phyloP scores from a whole-genome alignment of 2,888 invertebrate species.

The Lithophane ornitopus region DNA sequence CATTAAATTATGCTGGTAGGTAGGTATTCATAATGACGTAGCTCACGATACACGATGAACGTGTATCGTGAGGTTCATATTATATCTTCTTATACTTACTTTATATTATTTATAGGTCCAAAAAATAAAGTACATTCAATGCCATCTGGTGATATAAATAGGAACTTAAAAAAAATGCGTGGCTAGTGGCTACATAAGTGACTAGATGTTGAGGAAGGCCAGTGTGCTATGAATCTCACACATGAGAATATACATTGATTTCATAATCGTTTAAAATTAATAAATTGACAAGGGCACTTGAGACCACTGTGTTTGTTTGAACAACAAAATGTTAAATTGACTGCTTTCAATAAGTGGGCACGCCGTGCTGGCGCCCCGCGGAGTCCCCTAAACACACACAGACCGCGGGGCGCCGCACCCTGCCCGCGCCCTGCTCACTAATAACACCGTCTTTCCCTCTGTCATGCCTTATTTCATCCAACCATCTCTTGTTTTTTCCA shows the following conservation, averaged over 20 bases:
- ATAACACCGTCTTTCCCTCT: slow-evolving; percentile 88
- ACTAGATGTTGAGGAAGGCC: slow-evolving; percentile 23
- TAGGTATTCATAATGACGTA: slow-evolving; percentile 19
- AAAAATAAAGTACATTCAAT: slow-evolving; percentile 31
- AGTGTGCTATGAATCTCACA: slow-evolving; percentile 25
- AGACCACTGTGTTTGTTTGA: slow-evolving; percentile 83
- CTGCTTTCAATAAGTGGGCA: slow-evolving; percentile 87
- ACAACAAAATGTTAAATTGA: slow-evolving; percentile 87
- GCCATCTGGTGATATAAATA: slow-evolving; percentile 41
- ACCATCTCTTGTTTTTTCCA: slow-evolving; percentile 87
- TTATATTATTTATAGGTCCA: no score
- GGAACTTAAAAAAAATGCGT: slow-evolving; percentile 21
- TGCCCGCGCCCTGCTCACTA: slow-evolving; percentile 82
- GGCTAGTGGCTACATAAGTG: background rate
- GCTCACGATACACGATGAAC: background rate
- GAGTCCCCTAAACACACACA: slow-evolving; percentile 88
- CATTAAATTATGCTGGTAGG: slow-evolving; percentile 1
- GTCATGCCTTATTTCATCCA: slow-evolving; percentile 88
- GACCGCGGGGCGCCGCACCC: slow-evolving; percentile 89
- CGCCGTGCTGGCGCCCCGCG: slow-evolving; percentile 76
- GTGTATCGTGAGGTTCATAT: no score
- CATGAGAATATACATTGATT: slow-evolving; percentile 25
- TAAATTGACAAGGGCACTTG: slow-evolving; percentile 78
- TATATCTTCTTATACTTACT: no score
- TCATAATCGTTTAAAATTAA: slow-evolving; percentile 74